Conservation (phyloP, 1,140 invertebrate genomes). For the Caenorhabditis inopinata region DNA sequence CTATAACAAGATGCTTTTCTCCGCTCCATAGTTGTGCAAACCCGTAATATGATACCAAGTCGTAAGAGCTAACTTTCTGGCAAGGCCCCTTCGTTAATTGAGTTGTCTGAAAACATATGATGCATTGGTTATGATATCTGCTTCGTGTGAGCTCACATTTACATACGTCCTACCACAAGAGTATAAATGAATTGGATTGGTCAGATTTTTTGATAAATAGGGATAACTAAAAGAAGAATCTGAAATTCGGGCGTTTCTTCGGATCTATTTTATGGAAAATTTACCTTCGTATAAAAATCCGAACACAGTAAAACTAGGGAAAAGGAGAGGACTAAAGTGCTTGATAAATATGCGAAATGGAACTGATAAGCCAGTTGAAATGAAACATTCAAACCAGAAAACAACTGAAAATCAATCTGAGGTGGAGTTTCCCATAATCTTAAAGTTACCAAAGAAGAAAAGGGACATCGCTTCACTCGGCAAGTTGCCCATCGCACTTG, state of each 20-base stretch:
- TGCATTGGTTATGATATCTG: background rate
- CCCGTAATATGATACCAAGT: background rate
- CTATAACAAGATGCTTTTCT: background rate
- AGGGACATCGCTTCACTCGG: background rate
- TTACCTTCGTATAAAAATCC: background rate
- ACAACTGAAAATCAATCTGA: background rate
- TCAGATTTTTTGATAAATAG: background rate
- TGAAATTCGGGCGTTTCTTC: no score
- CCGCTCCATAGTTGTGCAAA: background rate
- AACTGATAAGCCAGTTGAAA: background rate
- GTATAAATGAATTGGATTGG: background rate
- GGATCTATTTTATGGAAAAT: no score
- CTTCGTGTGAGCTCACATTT: background rate
- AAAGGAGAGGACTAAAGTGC: background rate
- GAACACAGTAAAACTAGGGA: background rate
- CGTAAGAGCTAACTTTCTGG: background rate
- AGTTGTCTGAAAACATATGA: background rate
- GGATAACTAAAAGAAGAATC: background rate
- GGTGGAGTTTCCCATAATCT: no score
- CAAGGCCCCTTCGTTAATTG: conserved; percentile 6
- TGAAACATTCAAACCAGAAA: background rate
- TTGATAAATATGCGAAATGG: background rate
- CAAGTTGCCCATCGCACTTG: background rate
- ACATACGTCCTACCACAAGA: background rate
- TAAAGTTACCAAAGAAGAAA: conserved; percentile 12